Percentiles rank a stretch among this genome's conserved stretches.
Evolutionary conservation across 2,888 invertebrate species (phyloP).

Genomic region (Suillia variegata): DNA sequence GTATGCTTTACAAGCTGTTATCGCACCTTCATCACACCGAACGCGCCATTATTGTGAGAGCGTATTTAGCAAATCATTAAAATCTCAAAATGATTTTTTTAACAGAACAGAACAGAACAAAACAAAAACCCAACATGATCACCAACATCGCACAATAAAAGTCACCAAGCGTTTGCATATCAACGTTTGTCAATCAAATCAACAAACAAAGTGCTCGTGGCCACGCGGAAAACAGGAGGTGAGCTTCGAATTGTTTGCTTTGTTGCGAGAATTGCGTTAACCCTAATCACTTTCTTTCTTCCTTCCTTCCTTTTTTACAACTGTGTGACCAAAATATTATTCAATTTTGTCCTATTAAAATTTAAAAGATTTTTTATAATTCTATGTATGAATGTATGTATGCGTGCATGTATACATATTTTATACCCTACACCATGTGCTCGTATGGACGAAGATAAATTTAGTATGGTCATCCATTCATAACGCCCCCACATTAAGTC

Average conservation of each 20-base stretch:
- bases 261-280: neutral
- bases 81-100: neutral
- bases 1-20: conserved; percentile 12
- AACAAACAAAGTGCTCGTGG: neutral
- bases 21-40: conserved; percentile 4
- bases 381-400: too few species aligned
- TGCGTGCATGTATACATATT: too few species aligned
- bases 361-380: too few species aligned
- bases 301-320: too few species aligned
- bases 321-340: too few species aligned
- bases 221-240: neutral
- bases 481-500: too few species aligned
- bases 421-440: too few species aligned
- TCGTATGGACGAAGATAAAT: too few species aligned
- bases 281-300: neutral
- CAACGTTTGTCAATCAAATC: conserved; percentile 21
- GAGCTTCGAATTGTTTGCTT: neutral
- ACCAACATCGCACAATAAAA: conserved; percentile 1
- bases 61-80: neutral
- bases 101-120: too few species aligned
- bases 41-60: neutral
- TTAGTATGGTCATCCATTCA: too few species aligned
- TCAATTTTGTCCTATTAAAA: too few species aligned
- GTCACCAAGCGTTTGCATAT: conserved; percentile 13
- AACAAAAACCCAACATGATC: conserved; percentile 19